Percentiles rank a stretch among this genome's conserved stretches.
phyloP scores from a whole-genome alignment of 1,140 invertebrate species.

The Arctopsyche grandis region DNA sequence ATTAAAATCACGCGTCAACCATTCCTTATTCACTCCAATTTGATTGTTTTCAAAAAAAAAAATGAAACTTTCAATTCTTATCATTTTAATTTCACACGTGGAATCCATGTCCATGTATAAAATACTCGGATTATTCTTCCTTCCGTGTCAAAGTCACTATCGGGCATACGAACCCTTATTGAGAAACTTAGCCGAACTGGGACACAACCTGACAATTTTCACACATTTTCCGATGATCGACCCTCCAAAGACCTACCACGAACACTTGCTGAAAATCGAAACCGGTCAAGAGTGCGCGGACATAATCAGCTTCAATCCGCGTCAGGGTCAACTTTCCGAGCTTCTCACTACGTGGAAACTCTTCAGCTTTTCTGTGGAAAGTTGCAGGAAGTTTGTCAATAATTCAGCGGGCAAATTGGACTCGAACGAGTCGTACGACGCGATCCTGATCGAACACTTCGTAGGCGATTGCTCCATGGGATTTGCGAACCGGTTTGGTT shows the following conservation, averaged over 20 bases:
- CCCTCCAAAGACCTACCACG: conserved; percentile 66
- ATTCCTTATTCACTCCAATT: neutral
- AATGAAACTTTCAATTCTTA: neutral
- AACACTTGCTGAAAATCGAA: conserved; percentile 63
- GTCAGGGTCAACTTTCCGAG: neutral
- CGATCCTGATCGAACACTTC: conserved; percentile 73
- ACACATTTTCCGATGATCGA: conserved; percentile 70
- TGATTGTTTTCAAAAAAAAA: neutral
- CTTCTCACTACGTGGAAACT: neutral
- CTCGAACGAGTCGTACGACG: conserved; percentile 67
- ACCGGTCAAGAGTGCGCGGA: neutral
- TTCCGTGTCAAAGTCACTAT: conserved; percentile 76
- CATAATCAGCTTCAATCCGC: neutral
- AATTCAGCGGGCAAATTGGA: conserved; percentile 53
- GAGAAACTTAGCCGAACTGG: conserved; percentile 70
- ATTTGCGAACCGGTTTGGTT: too few species aligned
- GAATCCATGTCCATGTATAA: conserved; percentile 55
- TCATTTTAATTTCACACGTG: neutral
- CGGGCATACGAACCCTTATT: conserved; percentile 73
- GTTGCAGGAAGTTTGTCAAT: neutral
- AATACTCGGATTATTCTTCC: conserved; percentile 74
- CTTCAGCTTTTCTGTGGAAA: neutral
- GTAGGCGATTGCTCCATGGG: conserved; percentile 73
- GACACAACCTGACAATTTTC: conserved; percentile 76
- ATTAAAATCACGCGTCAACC: neutral